Base-by-base conservation (phyloP, 2,113 vertebrate genomes). In the Sylvietta virens region DNA sequence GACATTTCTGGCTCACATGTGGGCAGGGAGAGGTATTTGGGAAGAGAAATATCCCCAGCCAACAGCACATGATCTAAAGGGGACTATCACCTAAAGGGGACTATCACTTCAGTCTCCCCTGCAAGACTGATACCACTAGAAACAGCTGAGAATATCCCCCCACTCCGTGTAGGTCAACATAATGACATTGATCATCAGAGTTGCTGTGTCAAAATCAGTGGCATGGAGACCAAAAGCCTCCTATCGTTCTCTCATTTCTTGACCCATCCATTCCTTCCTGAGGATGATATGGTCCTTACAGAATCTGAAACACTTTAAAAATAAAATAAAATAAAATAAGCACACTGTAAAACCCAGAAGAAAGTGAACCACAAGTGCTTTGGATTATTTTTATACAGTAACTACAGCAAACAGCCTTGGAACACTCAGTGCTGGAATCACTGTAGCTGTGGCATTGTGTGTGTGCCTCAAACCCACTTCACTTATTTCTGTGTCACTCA, bases 401-500 rank as follows among this genome's bases (percentile, higher is more conserved):
- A 51, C 70, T 80, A 39, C 39, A 82, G 82, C 70, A 88, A 93
- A 93, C 79, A 60, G 47, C 37, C 82, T 62, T 83, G 76, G 71
- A 71, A 58, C 30, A 65, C 42, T 60, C 37, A 23, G 69, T 44
- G n/a, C 66, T 80, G 66, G 91, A 80, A 73, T 70, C 71, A 23
- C 72, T 69, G 71, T 60, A 66, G 90, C 67, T 90, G 15, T 20
- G 6, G 51, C 51, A 78, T 6, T 81, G 39, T 77, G n/a, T 5
- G 8, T 28, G 35, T 10, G 5, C 39, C 77, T 95, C 54, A 69
- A 62, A 77, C 47, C 79, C 82, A 93, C 88, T 94, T 90, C 86
- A 90, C 90, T 90, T 86, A 78, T 60, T 93, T 71, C 84, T 92
- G 73, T 60, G 58, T 88, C 92, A 88, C 54, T 78, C 86, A 78